Base-by-base conservation (phyloP, 2,888 invertebrate species). In the Coenonympha arcania region DNA sequence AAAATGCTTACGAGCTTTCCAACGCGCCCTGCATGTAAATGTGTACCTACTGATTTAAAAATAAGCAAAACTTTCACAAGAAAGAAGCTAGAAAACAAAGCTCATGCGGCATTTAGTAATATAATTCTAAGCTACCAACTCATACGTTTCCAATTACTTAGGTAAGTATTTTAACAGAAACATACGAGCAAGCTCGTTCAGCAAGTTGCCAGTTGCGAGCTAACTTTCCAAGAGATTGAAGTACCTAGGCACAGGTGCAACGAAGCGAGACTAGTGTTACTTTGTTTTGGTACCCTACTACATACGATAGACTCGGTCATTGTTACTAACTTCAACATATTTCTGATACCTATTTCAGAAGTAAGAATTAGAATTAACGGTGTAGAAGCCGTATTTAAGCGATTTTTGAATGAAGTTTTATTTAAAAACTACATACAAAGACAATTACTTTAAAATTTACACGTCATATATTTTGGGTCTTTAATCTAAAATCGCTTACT, bases 221-320 rank as follows among this genome's bases (percentile, higher is more conserved):
- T 34, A 34, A 34, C 34, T 34, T 34, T 34, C 34, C 34, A 18
- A 34, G 34, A 34, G 34, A 34, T 34, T 34, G 34, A 34, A 34
- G 34, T 34, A 34, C 19, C 34, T n/a, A 18, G 34, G 18, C 19
- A 34, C 34, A 34, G 34, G 34, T 34, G 34, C 34, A 34, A 19
- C 34, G 34, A 13, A 34, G 18, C 34, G 18, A 18, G 18, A n/a
- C 9, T 34, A 34, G 33, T 31, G 31, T 16, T 34, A n/a, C n/a
- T 34, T 34, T 34, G 34, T 18, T 18, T 34, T n/a, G 34, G 18
- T 34, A 34, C 31, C 15, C 6, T 31, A 3, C 16, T 8, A 33
- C 16, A 18, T 18, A 34, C 18, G 9, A 19, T 34, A 18, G 9
- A 34, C 9, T 34, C 19, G 18, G 4, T 9, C 18, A 18, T 34